phyloP scores from a whole-genome alignment of 2,113 vertebrate species.

The Embiotoca jacksoni region DNA sequence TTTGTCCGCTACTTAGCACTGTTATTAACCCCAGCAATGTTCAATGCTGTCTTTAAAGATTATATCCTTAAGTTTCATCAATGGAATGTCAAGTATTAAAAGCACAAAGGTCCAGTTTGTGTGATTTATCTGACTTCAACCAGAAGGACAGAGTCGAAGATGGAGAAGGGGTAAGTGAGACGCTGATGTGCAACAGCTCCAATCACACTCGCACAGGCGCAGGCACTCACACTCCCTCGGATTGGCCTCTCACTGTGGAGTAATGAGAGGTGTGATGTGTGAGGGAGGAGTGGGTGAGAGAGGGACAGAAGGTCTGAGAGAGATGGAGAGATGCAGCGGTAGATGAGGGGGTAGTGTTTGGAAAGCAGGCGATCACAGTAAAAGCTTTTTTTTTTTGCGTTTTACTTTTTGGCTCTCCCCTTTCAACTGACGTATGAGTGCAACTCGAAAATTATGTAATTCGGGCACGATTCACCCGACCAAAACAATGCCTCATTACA shows the following conservation, averaged over 20 bases:
- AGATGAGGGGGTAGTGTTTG: constrained; percentile 69
- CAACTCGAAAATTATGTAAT: constrained; percentile 65
- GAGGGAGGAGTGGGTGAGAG: constrained; percentile 75
- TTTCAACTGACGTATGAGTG: constrained; percentile 52
- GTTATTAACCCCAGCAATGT: neutral
- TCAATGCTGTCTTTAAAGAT: constrained; percentile 16
- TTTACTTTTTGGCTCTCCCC: constrained; percentile 36
- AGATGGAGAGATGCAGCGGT: constrained; percentile 61
- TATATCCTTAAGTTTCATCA: constrained; percentile 23
- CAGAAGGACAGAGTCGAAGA: constrained; percentile 43
- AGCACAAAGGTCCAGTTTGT: constrained; percentile 21
- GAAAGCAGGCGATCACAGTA: constrained; percentile 37
- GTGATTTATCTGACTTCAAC: constrained; percentile 48
- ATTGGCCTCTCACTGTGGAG: constrained; percentile 65
- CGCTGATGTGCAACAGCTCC: constrained; percentile 52
- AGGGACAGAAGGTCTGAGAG: constrained; percentile 68
- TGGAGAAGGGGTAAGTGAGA: constrained; percentile 42
- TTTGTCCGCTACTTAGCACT: neutral
- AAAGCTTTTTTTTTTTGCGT: constrained; percentile 30
- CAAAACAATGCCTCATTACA: constrained; percentile 64
- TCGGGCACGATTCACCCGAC: constrained; percentile 58
- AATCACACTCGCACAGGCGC: constrained; percentile 36
- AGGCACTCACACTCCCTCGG: constrained; percentile 52
- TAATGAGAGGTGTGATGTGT: constrained; percentile 73
- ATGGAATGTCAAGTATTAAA: constrained; percentile 43